Conservation (phyloP, 2,797 vertebrate species). For the Acropternis orthonyx region DNA sequence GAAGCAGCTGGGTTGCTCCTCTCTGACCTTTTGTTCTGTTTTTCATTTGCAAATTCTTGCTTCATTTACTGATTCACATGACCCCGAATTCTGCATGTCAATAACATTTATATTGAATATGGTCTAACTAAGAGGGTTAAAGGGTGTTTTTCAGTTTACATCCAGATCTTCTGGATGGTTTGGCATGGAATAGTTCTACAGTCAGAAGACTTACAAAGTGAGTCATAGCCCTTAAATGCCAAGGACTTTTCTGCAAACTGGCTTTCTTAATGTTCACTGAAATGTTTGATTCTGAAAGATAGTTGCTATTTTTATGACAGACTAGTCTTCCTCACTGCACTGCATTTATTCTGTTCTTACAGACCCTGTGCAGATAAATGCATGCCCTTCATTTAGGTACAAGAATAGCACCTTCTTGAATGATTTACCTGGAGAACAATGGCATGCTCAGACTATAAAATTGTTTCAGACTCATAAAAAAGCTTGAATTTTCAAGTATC, state of each 20-base stretch:
- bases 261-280: background rate
- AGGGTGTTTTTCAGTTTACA: background rate
- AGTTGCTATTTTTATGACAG: background rate
- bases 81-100: background rate
- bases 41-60: background rate
- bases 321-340: background rate
- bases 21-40: background rate
- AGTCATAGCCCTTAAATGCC: slow-evolving; percentile 15
- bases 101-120: background rate
- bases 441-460: background rate
- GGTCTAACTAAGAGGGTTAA: background rate
- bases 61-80: background rate
- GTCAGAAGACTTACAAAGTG: background rate
- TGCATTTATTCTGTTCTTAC: background rate
- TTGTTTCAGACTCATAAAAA: background rate
- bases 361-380: background rate
- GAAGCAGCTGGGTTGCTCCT: background rate
- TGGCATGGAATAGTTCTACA: background rate
- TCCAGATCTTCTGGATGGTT: background rate
- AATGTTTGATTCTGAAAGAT: background rate
- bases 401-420: background rate
- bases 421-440: background rate
- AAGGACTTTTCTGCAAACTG: background rate
- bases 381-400: background rate
- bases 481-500: background rate